phyloP scores from a whole-genome alignment of 2,888 invertebrate genomes.

The Acleris emargana region DNA sequence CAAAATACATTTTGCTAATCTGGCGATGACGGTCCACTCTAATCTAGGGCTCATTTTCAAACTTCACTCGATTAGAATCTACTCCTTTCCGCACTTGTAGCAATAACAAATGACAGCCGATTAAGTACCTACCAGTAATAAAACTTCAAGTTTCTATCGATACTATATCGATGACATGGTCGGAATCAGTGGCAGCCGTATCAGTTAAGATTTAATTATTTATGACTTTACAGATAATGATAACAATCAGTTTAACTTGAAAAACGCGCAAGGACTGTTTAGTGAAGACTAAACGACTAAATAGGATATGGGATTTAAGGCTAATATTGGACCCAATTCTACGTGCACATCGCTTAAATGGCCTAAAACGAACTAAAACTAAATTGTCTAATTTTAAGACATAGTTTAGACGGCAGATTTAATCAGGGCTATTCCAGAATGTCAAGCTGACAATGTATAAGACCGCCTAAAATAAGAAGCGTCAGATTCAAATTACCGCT shows the following conservation, averaged over 20 bases:
- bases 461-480: too few species aligned
- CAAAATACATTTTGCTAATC: too few species aligned
- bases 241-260: slow-evolving; percentile 34
- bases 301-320: too few species aligned
- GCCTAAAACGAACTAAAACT: too few species aligned
- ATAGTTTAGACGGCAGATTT: too few species aligned
- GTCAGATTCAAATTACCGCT: too few species aligned
- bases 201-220: slow-evolving; percentile 64
- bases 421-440: too few species aligned
- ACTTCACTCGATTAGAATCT: not conserved
- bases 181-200: slow-evolving; percentile 56
- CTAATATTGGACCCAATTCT: too few species aligned
- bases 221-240: slow-evolving; percentile 52
- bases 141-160: slow-evolving; percentile 11
- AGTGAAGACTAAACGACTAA: not conserved
- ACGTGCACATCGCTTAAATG: too few species aligned
- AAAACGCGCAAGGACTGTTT: not conserved
- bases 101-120: not conserved
- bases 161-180: slow-evolving; percentile 20
- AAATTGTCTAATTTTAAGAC: too few species aligned
- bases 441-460: too few species aligned
- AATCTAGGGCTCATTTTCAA: not conserved
- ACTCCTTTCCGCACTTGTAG: too few species aligned
- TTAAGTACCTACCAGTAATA: not conserved
- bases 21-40: not conserved